Conservation (phyloP, 2,113 vertebrate species). For the Carassius carassius region DNA sequence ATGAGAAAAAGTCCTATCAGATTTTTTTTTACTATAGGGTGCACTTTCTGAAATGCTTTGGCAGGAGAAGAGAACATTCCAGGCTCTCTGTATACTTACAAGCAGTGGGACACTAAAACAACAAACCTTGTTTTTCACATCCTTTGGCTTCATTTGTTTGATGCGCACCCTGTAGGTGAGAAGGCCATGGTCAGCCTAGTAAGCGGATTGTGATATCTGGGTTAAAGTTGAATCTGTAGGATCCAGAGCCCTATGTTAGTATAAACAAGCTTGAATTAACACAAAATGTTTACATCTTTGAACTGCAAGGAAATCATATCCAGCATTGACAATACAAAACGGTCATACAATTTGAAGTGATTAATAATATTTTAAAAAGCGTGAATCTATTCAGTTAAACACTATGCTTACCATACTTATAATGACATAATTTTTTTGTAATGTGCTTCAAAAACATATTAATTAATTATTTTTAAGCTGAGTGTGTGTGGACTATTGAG, state of each 20-base stretch:
- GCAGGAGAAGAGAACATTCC: neutral
- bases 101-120: neutral
- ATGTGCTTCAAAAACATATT: neutral
- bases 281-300: neutral
- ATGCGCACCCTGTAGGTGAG: neutral
- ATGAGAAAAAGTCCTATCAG: neutral
- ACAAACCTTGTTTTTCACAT: conserved; percentile 36
- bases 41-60: neutral
- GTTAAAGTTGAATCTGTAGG: conserved; percentile 50
- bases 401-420: neutral
- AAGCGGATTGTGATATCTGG: conserved; percentile 40
- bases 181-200: neutral
- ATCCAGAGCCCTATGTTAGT: conserved; percentile 1
- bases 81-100: conserved; percentile 10
- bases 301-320: neutral
- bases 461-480: neutral
- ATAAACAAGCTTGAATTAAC: conserved; percentile 19
- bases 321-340: neutral
- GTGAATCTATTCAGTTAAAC: neutral
- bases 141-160: conserved; percentile 5
- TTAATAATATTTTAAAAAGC: neutral
- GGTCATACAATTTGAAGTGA: neutral
- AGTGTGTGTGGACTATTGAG: conserved; percentile 43
- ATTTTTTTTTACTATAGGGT: neutral
- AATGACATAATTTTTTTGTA: neutral